Percentiles rank a stretch among this genome's conserved stretches.
Conservation (phyloP, 2,888 invertebrate species). For the Epistrophella euchroma region DNA sequence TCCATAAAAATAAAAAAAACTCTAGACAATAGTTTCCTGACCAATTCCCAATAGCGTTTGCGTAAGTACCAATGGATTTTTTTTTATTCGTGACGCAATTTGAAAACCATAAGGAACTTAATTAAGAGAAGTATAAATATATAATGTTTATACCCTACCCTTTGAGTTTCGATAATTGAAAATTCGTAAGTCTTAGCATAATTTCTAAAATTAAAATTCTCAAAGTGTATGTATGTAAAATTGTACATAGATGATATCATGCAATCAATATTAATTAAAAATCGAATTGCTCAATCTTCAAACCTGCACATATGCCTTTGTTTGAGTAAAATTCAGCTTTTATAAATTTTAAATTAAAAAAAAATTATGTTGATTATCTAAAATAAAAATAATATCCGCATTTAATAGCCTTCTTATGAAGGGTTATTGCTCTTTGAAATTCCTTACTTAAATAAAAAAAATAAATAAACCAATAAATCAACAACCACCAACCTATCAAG, state of each 20-base stretch:
- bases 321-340: not conserved
- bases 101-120: constrained; percentile 31
- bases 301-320: not conserved
- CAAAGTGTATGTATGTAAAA: constrained; percentile 2
- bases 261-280: constrained; percentile 31
- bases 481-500: constrained; percentile 22
- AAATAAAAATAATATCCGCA: constrained; percentile 17
- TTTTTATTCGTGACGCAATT: constrained; percentile 44
- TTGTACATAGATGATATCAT: constrained; percentile 45
- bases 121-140: constrained; percentile 18
- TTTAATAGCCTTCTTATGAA: not conserved
- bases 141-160: not conserved
- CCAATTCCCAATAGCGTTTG: constrained; percentile 31
- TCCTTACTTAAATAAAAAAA: constrained; percentile 29
- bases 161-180: constrained; percentile 27
- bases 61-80: constrained; percentile 9
- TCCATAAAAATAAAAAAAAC: not conserved
- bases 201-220: constrained; percentile 29
- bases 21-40: constrained; percentile 36
- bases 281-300: constrained; percentile 34
- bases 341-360: not conserved
- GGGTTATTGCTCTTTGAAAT: constrained; percentile 60
- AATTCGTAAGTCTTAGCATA: constrained; percentile 22
- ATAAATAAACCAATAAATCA: constrained; percentile 37
- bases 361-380: constrained; percentile 4